Conservation (phyloP, 2,797 vertebrate genomes). For the Platyrinchus mystaceus region DNA sequence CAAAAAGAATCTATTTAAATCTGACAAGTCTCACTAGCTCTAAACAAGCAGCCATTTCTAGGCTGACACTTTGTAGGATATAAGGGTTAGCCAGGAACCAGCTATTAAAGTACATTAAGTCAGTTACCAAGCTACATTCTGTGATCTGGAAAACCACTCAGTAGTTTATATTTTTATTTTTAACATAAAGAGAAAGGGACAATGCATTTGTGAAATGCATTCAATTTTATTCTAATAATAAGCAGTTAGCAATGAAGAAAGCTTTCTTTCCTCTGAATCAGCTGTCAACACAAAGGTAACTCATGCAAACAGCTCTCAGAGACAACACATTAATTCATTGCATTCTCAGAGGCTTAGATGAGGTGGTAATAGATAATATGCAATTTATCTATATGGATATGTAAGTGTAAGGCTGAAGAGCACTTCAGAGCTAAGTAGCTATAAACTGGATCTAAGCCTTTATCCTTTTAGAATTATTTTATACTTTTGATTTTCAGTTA, state of each 20-base stretch:
- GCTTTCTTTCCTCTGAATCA: background rate
- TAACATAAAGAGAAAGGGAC: background rate
- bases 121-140: background rate
- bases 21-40: background rate
- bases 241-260: accelerated
- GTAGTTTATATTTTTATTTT: background rate
- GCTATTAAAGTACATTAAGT: background rate
- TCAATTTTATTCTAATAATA: background rate
- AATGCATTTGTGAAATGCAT: background rate
- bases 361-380: background rate
- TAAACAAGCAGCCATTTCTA: background rate
- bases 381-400: background rate
- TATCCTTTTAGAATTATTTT: background rate
- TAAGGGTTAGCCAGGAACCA: background rate
- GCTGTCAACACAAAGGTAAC: background rate
- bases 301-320: background rate
- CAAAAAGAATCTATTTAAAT: background rate
- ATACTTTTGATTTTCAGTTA: background rate
- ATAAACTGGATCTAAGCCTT: background rate
- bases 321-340: background rate
- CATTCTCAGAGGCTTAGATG: background rate
- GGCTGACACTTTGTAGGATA: background rate
- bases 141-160: background rate
- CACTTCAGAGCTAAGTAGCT: background rate
- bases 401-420: background rate